These are phyloP conservation scores for cattle (Bos taurus) DNA, from an alignment of 2,113 vertebrate species.

Conservation along the genomic window DNA sequence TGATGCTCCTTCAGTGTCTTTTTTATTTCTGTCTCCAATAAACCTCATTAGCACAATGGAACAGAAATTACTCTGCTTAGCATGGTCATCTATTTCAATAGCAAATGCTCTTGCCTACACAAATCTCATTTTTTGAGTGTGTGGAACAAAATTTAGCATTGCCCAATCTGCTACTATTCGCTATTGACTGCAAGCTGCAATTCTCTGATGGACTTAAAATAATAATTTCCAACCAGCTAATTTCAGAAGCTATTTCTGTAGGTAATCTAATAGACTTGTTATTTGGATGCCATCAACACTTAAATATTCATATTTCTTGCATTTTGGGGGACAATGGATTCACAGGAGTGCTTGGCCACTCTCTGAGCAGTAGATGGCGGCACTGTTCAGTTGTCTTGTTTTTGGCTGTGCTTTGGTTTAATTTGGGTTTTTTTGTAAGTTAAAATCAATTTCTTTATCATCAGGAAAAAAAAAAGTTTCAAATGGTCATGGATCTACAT, in stretches of 20 bases:
- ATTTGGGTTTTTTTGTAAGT: neutral
- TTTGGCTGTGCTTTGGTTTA: neutral
- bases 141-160: constrained; percentile 59
- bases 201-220: constrained; percentile 56
- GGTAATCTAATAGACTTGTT: constrained; percentile 37
- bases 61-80: constrained; percentile 40
- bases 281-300: neutral
- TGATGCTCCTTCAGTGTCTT: neutral
- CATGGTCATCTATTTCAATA: constrained; percentile 43
- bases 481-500: neutral
- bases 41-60: constrained; percentile 56
- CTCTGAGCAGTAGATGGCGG: constrained; percentile 65
- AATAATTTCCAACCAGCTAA: constrained; percentile 57
- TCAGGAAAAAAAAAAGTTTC: neutral
- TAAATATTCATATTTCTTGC: fast-evolving
- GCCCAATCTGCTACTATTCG: neutral
- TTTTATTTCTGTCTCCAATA: constrained; percentile 44
- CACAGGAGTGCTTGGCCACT: neutral
- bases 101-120: constrained; percentile 24
- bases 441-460: neutral
- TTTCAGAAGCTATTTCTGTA: constrained; percentile 44
- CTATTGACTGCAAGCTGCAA: constrained; percentile 43
- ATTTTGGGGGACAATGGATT: neutral
- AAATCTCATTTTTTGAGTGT: neutral
- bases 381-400: constrained; percentile 27